These are phyloP conservation scores for Wiebesia pumilae DNA, from an alignment of 1,140 invertebrate genomes.

Conservation along the genomic window DNA sequence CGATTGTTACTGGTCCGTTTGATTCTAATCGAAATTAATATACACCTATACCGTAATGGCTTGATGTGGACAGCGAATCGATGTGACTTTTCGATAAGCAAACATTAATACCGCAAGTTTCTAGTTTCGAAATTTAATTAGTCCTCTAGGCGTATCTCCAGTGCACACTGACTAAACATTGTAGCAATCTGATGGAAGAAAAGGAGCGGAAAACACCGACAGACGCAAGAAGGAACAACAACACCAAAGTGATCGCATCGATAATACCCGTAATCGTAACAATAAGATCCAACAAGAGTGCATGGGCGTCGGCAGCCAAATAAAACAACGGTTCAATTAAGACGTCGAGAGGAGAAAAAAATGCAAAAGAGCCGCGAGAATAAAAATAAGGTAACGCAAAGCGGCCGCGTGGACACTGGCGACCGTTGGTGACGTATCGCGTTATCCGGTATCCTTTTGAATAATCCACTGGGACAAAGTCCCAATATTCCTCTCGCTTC, in stretches of 20 bases:
- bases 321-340: neutral
- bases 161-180: neutral
- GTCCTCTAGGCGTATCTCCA: neutral
- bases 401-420: slow-evolving; percentile 6
- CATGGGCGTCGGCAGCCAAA: neutral
- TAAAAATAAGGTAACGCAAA: neutral
- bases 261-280: no score
- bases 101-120: neutral
- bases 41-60: neutral
- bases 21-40: neutral
- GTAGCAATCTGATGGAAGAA: neutral
- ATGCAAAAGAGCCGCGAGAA: neutral
- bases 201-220: neutral
- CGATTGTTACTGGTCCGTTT: neutral
- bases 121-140: neutral
- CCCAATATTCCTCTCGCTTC: neutral
- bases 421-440: slow-evolving; percentile 23
- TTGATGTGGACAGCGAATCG: neutral
- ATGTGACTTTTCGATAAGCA: neutral
- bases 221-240: neutral
- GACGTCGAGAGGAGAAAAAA: neutral
- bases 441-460: neutral
- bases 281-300: no score
- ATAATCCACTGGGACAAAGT: slow-evolving; percentile 12
- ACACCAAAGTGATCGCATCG: neutral